Percentiles rank a stretch among this genome's conserved stretches.
These are phyloP conservation scores for Patiria miniata DNA, from an alignment of 35 echinoderm and acorn worm species.

Conservation along the genomic window DNA sequence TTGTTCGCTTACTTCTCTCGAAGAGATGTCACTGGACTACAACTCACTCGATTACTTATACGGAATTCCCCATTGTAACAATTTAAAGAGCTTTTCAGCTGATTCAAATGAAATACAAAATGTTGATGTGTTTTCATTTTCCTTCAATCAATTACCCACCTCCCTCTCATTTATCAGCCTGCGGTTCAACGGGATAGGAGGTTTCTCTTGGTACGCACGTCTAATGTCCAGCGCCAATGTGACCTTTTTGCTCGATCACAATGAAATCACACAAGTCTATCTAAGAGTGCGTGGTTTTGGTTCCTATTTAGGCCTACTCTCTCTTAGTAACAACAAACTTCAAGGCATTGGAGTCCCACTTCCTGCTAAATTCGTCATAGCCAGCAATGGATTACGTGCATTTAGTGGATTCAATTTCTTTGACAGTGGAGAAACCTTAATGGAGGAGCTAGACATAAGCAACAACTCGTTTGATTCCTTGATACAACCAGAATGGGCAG, in stretches of 20 bases:
- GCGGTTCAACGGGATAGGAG: neutral
- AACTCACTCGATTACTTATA: neutral
- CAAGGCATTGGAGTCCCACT: too few relatives aligned
- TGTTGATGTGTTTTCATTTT: neutral
- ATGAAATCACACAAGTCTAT: too few relatives aligned
- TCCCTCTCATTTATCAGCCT: neutral
- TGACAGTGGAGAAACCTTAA: too few relatives aligned
- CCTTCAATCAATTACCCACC: neutral
- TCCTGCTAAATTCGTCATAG: too few relatives aligned
- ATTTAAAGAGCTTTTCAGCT: neutral
- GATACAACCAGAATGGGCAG: constrained; percentile 1
- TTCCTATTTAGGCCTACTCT: too few relatives aligned
- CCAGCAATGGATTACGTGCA: too few relatives aligned
- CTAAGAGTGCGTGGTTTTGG: too few relatives aligned
- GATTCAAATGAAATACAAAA: neutral
- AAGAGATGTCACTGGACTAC: neutral
- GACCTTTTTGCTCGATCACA: too few relatives aligned
- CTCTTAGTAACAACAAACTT: too few relatives aligned
- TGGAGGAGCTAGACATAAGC: neutral
- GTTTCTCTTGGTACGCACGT: too few relatives aligned
- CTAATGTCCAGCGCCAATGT: too few relatives aligned
- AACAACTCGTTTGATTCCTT: neutral
- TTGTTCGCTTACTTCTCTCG: neutral
- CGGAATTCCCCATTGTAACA: neutral
- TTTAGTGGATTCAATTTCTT: too few relatives aligned